Percentiles rank a stretch among this genome's conserved stretches.
These are phyloP conservation scores for Toxotes chatareus DNA, from an alignment of 2,113 vertebrate genomes.

Conservation along the genomic window DNA sequence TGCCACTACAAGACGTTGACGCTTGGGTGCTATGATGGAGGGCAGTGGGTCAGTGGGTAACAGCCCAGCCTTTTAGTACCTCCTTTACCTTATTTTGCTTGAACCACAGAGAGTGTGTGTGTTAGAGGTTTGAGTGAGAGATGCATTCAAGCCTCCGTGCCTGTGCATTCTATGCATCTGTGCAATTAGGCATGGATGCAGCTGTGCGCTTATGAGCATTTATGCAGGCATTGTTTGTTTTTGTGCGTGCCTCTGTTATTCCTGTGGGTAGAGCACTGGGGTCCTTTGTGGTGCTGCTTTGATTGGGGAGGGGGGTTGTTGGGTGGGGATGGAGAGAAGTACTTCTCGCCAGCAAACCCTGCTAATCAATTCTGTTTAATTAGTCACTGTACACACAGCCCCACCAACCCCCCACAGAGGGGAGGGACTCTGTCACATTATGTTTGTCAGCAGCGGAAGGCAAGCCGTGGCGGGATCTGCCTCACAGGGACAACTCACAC, in stretches of 20 bases:
- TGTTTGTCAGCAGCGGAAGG: constrained; percentile 76
- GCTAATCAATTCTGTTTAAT: constrained; percentile 85
- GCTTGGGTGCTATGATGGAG: constrained; percentile 54
- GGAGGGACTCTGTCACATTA: constrained; percentile 78
- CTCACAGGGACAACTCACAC: constrained; percentile 75
- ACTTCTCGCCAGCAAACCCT: constrained; percentile 61
- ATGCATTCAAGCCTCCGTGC: constrained; percentile 33
- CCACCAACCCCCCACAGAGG: constrained; percentile 43
- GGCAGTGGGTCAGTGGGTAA: constrained; percentile 68
- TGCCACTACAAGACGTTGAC: constrained; percentile 43
- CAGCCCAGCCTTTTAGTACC: constrained; percentile 15
- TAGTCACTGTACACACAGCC: constrained; percentile 73
- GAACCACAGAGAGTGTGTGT: constrained; percentile 9
- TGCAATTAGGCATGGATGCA: constrained; percentile 42
- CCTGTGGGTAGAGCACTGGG: constrained; percentile 51
- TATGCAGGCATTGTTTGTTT: constrained; percentile 56
- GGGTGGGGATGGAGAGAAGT: constrained; percentile 32
- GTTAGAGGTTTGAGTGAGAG: not conserved
- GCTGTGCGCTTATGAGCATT: constrained; percentile 43
- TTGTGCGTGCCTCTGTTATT: constrained; percentile 50
- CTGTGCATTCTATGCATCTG: constrained; percentile 33
- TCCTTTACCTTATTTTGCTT: constrained; percentile 21
- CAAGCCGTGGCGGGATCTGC: constrained; percentile 57
- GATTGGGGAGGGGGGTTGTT: constrained; percentile 30
- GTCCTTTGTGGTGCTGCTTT: constrained; percentile 57